These are phyloP conservation scores for Campylomormyrus tamandua DNA, from an alignment of 2,113 vertebrate genomes.

Conservation along the genomic window DNA sequence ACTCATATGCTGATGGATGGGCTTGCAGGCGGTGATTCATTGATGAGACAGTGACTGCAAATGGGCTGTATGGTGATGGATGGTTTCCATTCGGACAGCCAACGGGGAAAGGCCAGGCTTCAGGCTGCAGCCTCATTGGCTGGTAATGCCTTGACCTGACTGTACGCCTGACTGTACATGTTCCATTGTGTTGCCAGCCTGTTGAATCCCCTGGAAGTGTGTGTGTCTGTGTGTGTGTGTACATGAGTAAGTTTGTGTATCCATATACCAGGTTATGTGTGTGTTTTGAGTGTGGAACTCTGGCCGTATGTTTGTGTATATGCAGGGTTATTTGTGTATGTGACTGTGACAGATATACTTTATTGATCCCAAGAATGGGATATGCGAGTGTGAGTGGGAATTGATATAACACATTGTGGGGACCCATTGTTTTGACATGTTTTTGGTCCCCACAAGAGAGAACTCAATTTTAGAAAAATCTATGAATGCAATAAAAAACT, in stretches of 20 bases:
- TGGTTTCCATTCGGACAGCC: neutral
- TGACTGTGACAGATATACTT: neutral
- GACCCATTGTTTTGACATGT: no score
- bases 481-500: neutral
- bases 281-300: neutral
- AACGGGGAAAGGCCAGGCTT: neutral
- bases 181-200: neutral
- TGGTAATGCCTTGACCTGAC: neutral
- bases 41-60: neutral
- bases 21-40: neutral
- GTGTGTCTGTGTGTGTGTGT: neutral
- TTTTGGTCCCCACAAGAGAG: neutral
- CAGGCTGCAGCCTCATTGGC: neutral
- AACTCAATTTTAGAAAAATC: neutral
- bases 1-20: neutral
- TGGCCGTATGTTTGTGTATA: neutral
- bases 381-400: neutral
- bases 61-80: neutral
- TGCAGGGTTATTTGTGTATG: slow-evolving; percentile 4
- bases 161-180: neutral
- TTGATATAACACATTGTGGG: neutral
- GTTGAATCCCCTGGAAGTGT: neutral
- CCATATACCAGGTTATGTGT: neutral
- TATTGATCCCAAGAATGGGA: neutral
- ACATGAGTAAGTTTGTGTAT: neutral